phyloP scores from a whole-genome alignment of 2,797 vertebrate genomes.

The Gambelia wislizenii region DNA sequence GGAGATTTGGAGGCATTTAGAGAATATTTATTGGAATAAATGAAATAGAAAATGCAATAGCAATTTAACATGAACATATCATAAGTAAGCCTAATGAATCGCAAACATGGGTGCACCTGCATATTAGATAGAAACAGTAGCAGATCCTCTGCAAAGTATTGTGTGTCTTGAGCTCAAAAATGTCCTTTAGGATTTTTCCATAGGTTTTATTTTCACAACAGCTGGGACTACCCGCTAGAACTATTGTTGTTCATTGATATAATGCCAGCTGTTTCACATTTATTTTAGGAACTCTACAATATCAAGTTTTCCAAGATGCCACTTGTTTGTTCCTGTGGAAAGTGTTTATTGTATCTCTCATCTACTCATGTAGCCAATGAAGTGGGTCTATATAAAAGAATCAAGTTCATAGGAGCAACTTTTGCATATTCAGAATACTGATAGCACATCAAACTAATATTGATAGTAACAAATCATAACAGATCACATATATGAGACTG shows the following conservation, averaged over 20 bases:
- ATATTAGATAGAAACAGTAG: constrained; percentile 25
- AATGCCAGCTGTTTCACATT: constrained; percentile 80
- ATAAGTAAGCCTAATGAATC: constrained; percentile 1
- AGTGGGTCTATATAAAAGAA: background rate
- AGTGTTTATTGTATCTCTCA: constrained; percentile 9
- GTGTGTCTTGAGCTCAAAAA: constrained; percentile 26
- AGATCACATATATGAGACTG: background rate
- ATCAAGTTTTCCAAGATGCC: constrained; percentile 47
- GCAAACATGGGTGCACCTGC: constrained; percentile 20
- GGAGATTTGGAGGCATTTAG: background rate
- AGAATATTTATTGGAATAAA: background rate
- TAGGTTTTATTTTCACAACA: constrained; percentile 71
- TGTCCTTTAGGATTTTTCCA: constrained; percentile 11
- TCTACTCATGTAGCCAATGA: background rate
- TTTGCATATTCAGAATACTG: background rate
- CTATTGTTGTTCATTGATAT: constrained; percentile 58
- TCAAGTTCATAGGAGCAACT: background rate
- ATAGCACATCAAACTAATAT: background rate
- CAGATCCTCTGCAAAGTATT: constrained; percentile 35
- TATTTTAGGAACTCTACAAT: constrained; percentile 77
- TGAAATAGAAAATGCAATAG: background rate
- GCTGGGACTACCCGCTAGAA: constrained; percentile 68
- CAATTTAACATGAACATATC: background rate
- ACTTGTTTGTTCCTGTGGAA: constrained; percentile 48
- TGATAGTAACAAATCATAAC: background rate